phyloP scores from a whole-genome alignment of 92 coral and sea anemone genomes.

The Palythoa heliodiscus region DNA sequence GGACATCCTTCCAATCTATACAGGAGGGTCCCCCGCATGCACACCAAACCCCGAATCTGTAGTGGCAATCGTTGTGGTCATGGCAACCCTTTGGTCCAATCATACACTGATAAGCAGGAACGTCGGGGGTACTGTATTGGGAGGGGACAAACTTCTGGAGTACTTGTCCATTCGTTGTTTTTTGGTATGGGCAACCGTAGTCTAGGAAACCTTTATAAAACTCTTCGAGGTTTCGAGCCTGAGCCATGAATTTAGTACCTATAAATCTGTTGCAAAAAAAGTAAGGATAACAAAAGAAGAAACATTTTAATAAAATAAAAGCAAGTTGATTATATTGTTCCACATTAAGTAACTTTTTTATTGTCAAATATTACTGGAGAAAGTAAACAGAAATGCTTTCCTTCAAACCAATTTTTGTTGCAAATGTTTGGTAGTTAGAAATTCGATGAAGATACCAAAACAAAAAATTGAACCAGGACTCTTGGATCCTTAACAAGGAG shows the following conservation, averaged over 20 bases:
- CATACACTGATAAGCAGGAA: constrained; percentile 49
- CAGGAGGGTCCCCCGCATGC: constrained; percentile 39
- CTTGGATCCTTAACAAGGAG: no score
- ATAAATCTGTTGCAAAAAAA: constrained; percentile 31
- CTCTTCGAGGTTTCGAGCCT: constrained; percentile 56
- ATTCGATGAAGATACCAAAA: no score
- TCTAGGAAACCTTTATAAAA: constrained; percentile 58
- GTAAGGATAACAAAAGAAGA: not conserved
- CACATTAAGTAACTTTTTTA: not conserved
- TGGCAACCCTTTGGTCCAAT: constrained; percentile 54
- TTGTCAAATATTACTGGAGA: not conserved
- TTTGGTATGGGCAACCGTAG: constrained; percentile 47
- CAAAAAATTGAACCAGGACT: no score
- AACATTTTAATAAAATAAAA: no score
- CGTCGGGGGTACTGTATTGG: constrained; percentile 27
- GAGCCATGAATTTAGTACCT: constrained; percentile 35
- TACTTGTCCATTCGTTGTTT: constrained; percentile 23
- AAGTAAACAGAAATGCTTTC: no score
- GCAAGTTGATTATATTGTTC: no score
- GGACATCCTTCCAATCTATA: not conserved
- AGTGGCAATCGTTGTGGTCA: constrained; percentile 53
- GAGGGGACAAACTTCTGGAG: constrained; percentile 49
- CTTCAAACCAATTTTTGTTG: no score
- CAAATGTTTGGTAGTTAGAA: no score
- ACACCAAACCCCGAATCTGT: constrained; percentile 17